Evolutionary conservation across 2,113 vertebrate species (phyloP).

Genomic region (Protobothrops flavoviridis): DNA sequence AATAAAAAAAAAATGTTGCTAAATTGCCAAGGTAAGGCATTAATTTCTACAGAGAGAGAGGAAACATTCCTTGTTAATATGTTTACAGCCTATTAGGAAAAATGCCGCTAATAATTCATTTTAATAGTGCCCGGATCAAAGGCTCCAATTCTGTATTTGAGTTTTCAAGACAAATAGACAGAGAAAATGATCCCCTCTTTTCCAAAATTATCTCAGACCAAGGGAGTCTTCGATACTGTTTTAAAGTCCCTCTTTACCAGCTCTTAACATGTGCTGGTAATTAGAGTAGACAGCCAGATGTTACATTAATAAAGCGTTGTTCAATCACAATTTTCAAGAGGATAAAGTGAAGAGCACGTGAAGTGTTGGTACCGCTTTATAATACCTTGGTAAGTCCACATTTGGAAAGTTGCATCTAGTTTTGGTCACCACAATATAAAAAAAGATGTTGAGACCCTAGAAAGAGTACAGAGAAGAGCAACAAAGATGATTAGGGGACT

Average conservation of each 20-base stretch:
- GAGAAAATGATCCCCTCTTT: background rate
- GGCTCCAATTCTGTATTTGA: background rate
- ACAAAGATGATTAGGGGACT: background rate
- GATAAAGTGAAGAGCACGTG: background rate
- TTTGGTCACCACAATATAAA: too few relatives aligned
- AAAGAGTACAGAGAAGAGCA: too few relatives aligned
- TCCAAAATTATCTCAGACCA: background rate
- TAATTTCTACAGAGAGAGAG: background rate
- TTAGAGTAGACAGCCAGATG: slow-evolving; percentile 33
- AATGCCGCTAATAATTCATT: background rate
- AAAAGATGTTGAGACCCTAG: background rate
- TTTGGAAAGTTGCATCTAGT: too few relatives aligned
- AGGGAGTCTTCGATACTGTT: background rate
- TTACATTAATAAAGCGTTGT: slow-evolving; percentile 19
- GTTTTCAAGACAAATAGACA: background rate
- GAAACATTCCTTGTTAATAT: background rate
- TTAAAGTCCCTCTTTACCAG: background rate
- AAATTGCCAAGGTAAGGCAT: slow-evolving; percentile 6
- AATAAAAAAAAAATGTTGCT: slow-evolving; percentile 4
- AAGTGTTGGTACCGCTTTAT: background rate
- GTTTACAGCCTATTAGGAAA: background rate
- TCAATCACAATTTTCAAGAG: slow-evolving; percentile 35
- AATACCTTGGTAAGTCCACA: too few relatives aligned
- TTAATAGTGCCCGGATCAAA: background rate
- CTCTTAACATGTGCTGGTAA: slow-evolving; percentile 2